phyloP scores from a whole-genome alignment of 1,140 invertebrate genomes.

The Cyphomyrmex costatus region DNA sequence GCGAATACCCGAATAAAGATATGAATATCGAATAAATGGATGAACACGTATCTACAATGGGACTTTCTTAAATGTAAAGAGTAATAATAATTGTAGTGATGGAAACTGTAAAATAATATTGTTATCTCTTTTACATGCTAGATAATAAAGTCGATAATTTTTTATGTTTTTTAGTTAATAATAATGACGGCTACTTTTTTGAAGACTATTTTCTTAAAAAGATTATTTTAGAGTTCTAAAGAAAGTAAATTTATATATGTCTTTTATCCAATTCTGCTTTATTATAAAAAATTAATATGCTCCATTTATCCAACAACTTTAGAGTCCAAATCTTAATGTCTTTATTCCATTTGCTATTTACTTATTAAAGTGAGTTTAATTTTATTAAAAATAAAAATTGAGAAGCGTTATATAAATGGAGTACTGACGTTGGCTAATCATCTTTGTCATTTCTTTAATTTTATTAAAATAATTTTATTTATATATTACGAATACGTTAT shows the following conservation, averaged over 20 bases:
- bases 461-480: not conserved
- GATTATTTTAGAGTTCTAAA: not conserved
- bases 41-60: conserved; percentile 13
- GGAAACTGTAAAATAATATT: not conserved
- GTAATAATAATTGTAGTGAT: conserved; percentile 11
- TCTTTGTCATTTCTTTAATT: not conserved
- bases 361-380: not conserved
- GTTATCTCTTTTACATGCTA: not conserved
- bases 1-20: conserved; percentile 17
- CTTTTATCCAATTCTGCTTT: not conserved
- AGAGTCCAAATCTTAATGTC: not conserved
- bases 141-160: not conserved
- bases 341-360: not conserved
- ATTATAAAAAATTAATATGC: not conserved
- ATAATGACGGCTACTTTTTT: not conserved
- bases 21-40: conserved; percentile 44
- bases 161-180: not conserved
- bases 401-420: not conserved
- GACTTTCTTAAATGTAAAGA: not conserved
- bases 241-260: not conserved
- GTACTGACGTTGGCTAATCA: not conserved
- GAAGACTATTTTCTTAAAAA: not conserved
- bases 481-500: not conserved
- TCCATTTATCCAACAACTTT: not conserved
- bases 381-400: conserved; percentile 1